A percentile compares a stretch with the other conserved stretches of the same genome.
phyloP scores from a whole-genome alignment of 2,888 invertebrate genomes.

The Malachius bipustulatus region DNA sequence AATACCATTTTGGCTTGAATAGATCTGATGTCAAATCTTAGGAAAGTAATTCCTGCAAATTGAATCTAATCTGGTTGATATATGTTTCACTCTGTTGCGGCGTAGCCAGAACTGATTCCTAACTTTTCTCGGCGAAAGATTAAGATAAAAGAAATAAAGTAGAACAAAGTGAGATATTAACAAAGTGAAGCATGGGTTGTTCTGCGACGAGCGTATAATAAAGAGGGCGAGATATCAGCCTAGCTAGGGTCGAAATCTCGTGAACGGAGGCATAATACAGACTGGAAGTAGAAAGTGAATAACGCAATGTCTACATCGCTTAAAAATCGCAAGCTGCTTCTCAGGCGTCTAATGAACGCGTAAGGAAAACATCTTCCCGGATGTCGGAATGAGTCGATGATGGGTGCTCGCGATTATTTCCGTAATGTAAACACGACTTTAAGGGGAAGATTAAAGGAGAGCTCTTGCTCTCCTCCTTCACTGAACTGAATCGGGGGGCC shows the following conservation, averaged over 20 bases:
- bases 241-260: conserved; percentile 50
- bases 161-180: conserved; percentile 37
- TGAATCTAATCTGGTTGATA: too few species aligned
- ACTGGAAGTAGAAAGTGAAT: conserved; percentile 52
- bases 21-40: too few species aligned
- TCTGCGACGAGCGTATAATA: conserved; percentile 34
- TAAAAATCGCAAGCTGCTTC: too few species aligned
- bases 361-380: too few species aligned
- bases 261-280: conserved; percentile 51
- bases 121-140: conserved; percentile 24
- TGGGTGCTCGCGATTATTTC: too few species aligned
- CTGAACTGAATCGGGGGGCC: conserved; percentile 43
- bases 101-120: conserved; percentile 17
- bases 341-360: conserved; percentile 37
- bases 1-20: too few species aligned
- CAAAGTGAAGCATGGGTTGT: conserved; percentile 34
- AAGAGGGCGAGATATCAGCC: conserved; percentile 29
- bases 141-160: conserved; percentile 34
- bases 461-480: conserved; percentile 39
- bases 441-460: conserved; percentile 22
- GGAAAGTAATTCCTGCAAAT: too few species aligned
- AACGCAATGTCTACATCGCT: too few species aligned
- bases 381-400: too few species aligned
- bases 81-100: conserved; percentile 5
- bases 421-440: too few species aligned